phyloP scores from a whole-genome alignment of 2,888 invertebrate genomes.

The Eilema caniola region DNA sequence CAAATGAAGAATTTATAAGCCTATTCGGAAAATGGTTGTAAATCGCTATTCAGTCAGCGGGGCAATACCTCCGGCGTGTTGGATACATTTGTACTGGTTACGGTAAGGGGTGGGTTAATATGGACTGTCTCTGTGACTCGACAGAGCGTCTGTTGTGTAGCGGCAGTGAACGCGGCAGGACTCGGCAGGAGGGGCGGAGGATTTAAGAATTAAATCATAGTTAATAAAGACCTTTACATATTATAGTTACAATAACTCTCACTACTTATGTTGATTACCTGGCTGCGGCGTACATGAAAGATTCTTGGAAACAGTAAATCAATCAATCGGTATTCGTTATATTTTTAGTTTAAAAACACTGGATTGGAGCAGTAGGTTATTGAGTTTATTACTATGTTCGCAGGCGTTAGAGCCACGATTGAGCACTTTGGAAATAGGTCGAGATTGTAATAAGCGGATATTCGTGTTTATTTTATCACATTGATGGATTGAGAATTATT shows the following conservation, averaged over 20 bases:
- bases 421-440: neutral
- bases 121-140: no score
- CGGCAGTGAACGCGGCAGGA: no score
- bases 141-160: no score
- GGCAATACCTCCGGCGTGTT: no score
- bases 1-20: no score
- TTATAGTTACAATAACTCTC: neutral
- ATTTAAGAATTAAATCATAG: no score
- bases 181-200: no score
- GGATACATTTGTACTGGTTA: no score
- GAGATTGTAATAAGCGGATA: neutral
- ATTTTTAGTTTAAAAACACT: slow-evolving; percentile 9
- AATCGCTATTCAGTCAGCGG: no score
- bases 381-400: neutral
- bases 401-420: neutral
- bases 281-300: neutral
- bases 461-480: slow-evolving; percentile 1
- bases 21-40: no score
- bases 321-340: slow-evolving; percentile 12
- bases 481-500: slow-evolving; percentile 4
- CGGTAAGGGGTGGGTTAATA: no score
- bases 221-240: no score
- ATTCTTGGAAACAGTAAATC: slow-evolving; percentile 11
- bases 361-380: neutral
- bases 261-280: neutral